phyloP scores from a whole-genome alignment of 2,888 invertebrate genomes.

The Taenaris catops region DNA sequence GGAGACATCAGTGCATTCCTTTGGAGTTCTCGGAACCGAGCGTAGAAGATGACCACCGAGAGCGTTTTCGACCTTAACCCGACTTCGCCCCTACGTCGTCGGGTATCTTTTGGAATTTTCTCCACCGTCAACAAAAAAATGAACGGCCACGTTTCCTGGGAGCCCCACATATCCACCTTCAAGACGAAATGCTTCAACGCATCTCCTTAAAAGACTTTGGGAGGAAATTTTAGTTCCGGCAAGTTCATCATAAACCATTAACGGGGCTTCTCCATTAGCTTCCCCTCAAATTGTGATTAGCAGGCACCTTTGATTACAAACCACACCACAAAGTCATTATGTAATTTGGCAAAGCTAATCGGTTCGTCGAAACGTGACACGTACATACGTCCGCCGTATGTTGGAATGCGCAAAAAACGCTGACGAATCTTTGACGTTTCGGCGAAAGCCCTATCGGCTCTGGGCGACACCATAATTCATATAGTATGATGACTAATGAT shows the following conservation, averaged over 20 bases:
- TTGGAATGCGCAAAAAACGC: slow-evolving; percentile 7
- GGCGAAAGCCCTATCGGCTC: slow-evolving; percentile 21
- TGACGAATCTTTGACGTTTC: slow-evolving; percentile 14
- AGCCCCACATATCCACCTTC: no score
- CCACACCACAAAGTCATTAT: slow-evolving; percentile 15
- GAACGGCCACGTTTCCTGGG: no score
- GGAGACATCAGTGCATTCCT: no score
- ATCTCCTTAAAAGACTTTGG: no score
- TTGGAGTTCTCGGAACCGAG: no score
- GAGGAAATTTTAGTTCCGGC: background rate
- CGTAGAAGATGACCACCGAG: no score
- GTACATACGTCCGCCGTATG: slow-evolving; percentile 8
- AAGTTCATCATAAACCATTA: slow-evolving; percentile 1
- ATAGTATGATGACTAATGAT: slow-evolving; percentile 26
- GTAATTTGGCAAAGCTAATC: slow-evolving; percentile 23
- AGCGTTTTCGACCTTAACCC: no score
- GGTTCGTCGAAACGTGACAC: slow-evolving; percentile 24
- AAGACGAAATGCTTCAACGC: no score
- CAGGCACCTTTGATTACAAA: slow-evolving; percentile 7
- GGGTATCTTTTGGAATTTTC: no score
- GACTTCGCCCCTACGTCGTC: no score
- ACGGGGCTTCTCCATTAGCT: slow-evolving; percentile 3
- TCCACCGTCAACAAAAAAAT: no score
- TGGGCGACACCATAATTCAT: slow-evolving; percentile 22
- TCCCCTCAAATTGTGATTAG: slow-evolving; percentile 4